Conservation (phyloP, 2,113 vertebrate genomes). For the Colinus virginianus region DNA sequence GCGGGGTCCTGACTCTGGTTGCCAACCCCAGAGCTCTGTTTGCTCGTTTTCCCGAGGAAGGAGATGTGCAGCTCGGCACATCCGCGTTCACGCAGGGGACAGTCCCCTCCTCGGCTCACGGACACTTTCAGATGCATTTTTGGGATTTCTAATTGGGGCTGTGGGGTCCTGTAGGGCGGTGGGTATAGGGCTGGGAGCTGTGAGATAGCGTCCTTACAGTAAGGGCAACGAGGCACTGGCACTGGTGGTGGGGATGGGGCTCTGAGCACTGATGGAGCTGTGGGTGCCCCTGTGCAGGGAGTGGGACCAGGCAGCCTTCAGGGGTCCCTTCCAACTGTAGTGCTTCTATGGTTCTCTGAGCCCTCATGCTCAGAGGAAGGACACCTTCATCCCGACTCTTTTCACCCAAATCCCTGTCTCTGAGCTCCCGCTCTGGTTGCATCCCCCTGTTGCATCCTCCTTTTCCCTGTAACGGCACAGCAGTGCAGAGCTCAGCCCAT, state of each 20-base stretch:
- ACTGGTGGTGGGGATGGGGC: no score
- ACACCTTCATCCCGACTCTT: background rate
- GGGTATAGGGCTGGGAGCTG: background rate
- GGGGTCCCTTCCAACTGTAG: no score
- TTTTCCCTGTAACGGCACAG: rapidly evolving
- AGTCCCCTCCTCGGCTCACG: rapidly evolving
- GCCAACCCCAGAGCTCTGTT: background rate
- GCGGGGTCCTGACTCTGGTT: background rate
- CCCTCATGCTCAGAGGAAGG: background rate
- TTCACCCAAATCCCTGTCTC: rapidly evolving
- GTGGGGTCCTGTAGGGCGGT: background rate
- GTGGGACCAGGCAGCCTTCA: no score
- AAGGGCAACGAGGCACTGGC: no score
- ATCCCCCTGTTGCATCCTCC: background rate
- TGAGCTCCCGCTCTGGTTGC: background rate
- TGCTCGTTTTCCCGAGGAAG: background rate
- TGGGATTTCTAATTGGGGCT: background rate
- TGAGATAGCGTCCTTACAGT: background rate
- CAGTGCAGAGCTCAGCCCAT: background rate
- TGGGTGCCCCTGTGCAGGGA: no score
- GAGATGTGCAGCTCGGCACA: background rate
- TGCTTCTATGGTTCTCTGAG: no score
- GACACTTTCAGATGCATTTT: rapidly evolving
- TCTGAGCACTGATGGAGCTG: no score
- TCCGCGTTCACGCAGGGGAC: background rate